phyloP scores from a whole-genome alignment of 2,113 vertebrate genomes.

The Recurvirostra avosetta region DNA sequence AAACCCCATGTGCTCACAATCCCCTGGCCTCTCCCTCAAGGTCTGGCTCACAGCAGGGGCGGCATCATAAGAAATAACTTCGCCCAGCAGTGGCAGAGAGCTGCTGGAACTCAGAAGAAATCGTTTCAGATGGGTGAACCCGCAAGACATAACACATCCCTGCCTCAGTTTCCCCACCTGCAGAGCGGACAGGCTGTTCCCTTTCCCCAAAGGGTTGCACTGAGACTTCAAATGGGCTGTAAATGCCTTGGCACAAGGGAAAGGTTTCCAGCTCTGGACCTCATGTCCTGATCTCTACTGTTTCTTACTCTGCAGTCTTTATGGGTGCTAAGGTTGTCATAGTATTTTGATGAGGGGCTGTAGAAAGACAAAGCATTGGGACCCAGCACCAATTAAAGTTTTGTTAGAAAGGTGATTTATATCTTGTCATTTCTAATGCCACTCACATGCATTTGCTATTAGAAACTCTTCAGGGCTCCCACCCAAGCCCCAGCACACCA shows the following conservation, averaged over 20 bases:
- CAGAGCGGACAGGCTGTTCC: neutral
- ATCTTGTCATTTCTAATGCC: neutral
- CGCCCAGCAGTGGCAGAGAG: neutral
- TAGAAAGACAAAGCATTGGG: neutral
- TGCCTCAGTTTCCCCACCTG: neutral
- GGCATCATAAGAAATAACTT: neutral
- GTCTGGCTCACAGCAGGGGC: neutral
- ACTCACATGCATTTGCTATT: neutral
- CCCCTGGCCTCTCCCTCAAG: neutral
- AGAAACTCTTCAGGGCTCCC: neutral
- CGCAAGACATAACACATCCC: neutral
- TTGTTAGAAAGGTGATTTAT: neutral
- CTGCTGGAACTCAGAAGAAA: neutral
- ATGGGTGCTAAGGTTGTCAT: neutral
- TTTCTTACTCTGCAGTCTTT: neutral
- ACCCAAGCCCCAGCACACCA: rapidly evolving
- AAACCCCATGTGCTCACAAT: neutral
- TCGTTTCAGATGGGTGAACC: neutral
- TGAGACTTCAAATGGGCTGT: neutral
- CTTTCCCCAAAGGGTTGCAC: neutral
- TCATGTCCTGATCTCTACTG: neutral
- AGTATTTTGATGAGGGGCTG: neutral
- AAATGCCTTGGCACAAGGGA: neutral
- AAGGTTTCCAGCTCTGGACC: neutral
- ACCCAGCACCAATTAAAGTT: neutral